A percentile compares a stretch with the other conserved stretches of the same genome.
Conservation (phyloP, 2,888 invertebrate species). For the Chrysotoxum bicinctum region DNA sequence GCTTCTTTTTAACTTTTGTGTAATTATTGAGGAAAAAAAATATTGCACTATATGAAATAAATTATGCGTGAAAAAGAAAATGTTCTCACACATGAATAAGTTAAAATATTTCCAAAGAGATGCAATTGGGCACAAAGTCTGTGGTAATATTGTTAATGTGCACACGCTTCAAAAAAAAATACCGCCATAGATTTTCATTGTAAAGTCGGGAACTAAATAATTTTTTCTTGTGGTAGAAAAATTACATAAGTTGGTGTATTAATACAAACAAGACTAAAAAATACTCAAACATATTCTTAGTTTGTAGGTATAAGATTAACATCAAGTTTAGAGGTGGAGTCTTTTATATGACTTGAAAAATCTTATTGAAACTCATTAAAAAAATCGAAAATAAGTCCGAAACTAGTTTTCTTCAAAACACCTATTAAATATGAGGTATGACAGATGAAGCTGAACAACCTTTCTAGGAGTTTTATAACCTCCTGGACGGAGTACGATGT, state of each 20-base stretch:
- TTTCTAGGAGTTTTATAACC: no score
- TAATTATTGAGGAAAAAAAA: not conserved
- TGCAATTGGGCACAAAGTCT: slow-evolving; percentile 14
- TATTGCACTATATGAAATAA: slow-evolving; percentile 8
- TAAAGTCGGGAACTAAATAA: not conserved
- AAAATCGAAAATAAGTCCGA: no score
- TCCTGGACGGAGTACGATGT: no score
- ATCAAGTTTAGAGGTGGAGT: not conserved
- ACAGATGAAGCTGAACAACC: no score
- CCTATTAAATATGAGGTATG: no score
- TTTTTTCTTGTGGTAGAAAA: not conserved
- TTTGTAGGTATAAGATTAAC: not conserved
- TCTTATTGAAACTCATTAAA: no score
- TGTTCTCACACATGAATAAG: slow-evolving; percentile 58
- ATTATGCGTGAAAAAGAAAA: slow-evolving; percentile 39
- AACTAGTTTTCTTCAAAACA: no score
- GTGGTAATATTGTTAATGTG: slow-evolving; percentile 40
- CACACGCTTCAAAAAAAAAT: slow-evolving; percentile 24
- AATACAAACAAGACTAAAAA: not conserved
- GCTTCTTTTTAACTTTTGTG: slow-evolving; percentile 2
- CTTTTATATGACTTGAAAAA: not conserved
- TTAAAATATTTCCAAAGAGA: slow-evolving; percentile 28
- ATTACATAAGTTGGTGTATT: not conserved
- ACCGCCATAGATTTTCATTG: slow-evolving; percentile 23
- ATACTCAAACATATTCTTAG: not conserved